Evolutionary conservation across 2,888 invertebrate species (phyloP).

Genomic region (Apodemia hepburni): DNA sequence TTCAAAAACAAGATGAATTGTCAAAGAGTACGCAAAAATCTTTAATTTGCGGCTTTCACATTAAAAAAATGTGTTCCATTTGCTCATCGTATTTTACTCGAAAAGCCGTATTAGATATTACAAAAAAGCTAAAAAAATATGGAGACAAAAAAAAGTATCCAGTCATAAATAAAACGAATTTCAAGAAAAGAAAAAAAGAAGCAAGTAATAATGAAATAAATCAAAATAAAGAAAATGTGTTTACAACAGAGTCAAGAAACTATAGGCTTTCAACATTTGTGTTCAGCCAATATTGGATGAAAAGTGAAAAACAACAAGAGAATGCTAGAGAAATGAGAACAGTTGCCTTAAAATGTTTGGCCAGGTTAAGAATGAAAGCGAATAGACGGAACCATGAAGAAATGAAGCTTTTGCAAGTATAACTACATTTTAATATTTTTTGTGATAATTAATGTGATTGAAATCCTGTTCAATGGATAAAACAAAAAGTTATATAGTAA

Average conservation of each 20-base stretch:
- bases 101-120: neutral
- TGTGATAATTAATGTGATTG: no score
- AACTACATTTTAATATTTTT: no score
- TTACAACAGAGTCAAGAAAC: neutral
- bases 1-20: neutral
- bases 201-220: neutral
- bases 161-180: neutral
- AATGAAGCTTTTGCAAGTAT: neutral
- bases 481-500: no score
- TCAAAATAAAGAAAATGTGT: neutral
- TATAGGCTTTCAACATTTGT: neutral
- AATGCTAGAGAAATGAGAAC: neutral
- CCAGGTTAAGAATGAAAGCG: neutral
- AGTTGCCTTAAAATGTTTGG: neutral
- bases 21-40: neutral
- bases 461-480: no score
- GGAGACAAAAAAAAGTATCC: neutral
- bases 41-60: neutral
- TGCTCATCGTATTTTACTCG: neutral
- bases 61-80: neutral
- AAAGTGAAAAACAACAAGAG: neutral
- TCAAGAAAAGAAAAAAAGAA: neutral
- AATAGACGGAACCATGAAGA: neutral
- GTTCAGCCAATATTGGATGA: neutral
- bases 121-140: neutral